Evolutionary conservation across 2,888 invertebrate genomes (phyloP).

Genomic region (Miltochrista miniata): DNA sequence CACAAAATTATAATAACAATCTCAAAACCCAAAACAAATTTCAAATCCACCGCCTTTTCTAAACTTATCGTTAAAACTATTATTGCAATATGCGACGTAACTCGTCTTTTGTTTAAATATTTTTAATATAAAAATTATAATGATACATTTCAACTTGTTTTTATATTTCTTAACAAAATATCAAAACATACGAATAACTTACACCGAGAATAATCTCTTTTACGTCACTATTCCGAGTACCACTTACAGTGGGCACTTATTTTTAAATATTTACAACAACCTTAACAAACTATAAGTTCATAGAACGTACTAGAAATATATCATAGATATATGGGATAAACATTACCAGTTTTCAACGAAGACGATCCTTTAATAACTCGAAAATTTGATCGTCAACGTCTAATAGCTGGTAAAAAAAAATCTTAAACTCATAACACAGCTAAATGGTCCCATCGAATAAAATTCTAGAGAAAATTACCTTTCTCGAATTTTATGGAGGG

Average conservation of each 20-base stretch:
- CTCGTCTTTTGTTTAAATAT: constrained; percentile 45
- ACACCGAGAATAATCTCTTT: constrained; percentile 50
- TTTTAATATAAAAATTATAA: constrained; percentile 40
- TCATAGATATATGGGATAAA: constrained; percentile 99
- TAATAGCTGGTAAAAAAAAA: constrained; percentile 78
- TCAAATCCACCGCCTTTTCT: constrained; percentile 36
- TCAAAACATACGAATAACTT: constrained; percentile 19
- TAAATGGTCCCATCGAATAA: constrained; percentile 68
- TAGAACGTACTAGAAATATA: constrained; percentile 98
- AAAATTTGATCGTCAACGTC: constrained; percentile 46
- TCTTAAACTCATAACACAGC: constrained; percentile 63
- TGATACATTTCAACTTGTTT: constrained; percentile 26
- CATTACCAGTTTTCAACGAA: constrained; percentile 86
- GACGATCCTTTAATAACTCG: constrained; percentile 43
- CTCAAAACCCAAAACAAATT: constrained; percentile 30
- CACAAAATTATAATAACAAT: constrained; percentile 70
- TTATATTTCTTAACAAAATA: constrained; percentile 30
- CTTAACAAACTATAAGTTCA: constrained; percentile 87
- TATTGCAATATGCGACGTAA: constrained; percentile 49
- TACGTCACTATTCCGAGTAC: constrained; percentile 43
- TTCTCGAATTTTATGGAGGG: constrained; percentile 80
- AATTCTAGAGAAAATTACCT: constrained; percentile 83
- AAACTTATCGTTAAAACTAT: constrained; percentile 37
- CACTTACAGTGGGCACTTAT: constrained; percentile 27
- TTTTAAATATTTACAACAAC: constrained; percentile 64